Percentiles rank a stretch among this genome's conserved stretches.
phyloP scores from a whole-genome alignment of 2,113 vertebrate species.

The Campylomormyrus numenius region DNA sequence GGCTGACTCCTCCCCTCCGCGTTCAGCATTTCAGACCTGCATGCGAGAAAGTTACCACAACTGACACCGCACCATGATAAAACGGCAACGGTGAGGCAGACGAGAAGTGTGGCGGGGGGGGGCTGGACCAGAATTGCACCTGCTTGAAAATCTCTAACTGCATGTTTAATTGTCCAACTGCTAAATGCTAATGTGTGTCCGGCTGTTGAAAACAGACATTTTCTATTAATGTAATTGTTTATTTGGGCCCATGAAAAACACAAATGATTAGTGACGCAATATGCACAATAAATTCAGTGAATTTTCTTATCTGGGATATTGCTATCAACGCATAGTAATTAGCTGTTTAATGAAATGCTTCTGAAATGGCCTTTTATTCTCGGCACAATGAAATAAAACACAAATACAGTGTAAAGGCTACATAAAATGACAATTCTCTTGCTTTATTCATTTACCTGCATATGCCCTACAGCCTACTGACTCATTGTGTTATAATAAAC shows the following conservation, averaged over 20 bases:
- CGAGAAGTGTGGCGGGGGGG: background rate
- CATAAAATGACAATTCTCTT: background rate
- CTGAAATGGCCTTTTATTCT: background rate
- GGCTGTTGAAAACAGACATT: background rate
- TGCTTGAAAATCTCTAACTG: background rate
- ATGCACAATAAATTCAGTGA: background rate
- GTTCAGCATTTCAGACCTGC: slow-evolving; percentile 20
- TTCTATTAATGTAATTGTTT: background rate
- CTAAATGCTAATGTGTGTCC: background rate
- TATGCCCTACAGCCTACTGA: background rate
- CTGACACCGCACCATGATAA: slow-evolving; percentile 22
- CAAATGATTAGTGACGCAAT: background rate
- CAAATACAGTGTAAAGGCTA: background rate
- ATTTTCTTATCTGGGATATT: background rate
- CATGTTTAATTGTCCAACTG: background rate
- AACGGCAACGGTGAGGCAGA: slow-evolving; percentile 16
- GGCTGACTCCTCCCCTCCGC: slow-evolving; percentile 32
- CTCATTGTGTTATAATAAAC: background rate
- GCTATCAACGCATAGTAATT: background rate
- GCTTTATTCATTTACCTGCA: background rate
- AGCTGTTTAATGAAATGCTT: background rate
- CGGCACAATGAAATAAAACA: background rate
- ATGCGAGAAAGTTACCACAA: slow-evolving; percentile 34
- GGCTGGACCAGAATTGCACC: slow-evolving; percentile 2
- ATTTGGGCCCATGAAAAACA: background rate